phyloP scores from a whole-genome alignment of 2,113 vertebrate genomes.

The Neoarius graeffei region DNA sequence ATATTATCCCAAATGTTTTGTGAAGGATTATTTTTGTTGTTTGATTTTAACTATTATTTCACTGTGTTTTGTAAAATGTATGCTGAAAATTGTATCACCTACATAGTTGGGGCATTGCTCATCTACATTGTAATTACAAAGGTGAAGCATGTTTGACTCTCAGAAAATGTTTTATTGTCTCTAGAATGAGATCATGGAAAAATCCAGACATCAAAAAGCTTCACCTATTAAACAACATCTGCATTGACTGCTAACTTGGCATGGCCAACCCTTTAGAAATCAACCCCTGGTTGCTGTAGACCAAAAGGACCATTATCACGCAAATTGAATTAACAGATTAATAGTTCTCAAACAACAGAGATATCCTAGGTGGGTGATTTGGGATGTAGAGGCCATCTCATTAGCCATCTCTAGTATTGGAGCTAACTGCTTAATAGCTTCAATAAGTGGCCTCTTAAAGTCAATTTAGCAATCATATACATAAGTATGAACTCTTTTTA shows the following conservation, averaged over 20 bases:
- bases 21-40: background rate
- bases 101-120: background rate
- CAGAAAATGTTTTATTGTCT: conserved; percentile 50
- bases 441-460: conserved; percentile 59
- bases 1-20: background rate
- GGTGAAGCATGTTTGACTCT: conserved; percentile 23
- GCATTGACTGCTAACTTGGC: conserved; percentile 58
- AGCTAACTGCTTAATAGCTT: conserved; percentile 56
- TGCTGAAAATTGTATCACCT: conserved; percentile 7
- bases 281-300: conserved; percentile 50
- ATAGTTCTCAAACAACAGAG: conserved; percentile 44
- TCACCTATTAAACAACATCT: conserved; percentile 65
- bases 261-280: conserved; percentile 56
- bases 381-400: conserved; percentile 44
- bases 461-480: conserved; percentile 55
- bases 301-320: conserved; percentile 24
- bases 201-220: conserved; percentile 51
- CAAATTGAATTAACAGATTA: conserved; percentile 51
- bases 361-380: conserved; percentile 51
- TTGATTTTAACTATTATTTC: background rate
- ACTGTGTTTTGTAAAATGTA: background rate
- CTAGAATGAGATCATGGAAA: conserved; percentile 58
- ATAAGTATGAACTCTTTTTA: conserved; percentile 69
- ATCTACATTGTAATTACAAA: conserved; percentile 26
- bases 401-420: conserved; percentile 54